phyloP scores from a whole-genome alignment of 2,797 vertebrate genomes.

The Eospalax fontanierii region DNA sequence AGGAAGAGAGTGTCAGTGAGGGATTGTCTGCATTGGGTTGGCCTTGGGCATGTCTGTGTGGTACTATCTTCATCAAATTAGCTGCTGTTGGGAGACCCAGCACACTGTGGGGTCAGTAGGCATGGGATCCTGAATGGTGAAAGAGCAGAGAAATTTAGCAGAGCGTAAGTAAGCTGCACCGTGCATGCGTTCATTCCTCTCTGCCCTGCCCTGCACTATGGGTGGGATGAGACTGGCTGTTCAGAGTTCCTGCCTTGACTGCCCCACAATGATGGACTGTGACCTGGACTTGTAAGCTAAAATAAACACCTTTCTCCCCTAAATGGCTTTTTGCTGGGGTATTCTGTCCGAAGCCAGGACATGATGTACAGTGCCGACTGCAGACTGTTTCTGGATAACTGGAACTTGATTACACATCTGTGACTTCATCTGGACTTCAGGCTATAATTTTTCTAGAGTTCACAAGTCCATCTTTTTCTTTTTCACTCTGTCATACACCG shows the following conservation, averaged over 20 bases:
- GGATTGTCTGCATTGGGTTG: neutral
- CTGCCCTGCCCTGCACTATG: neutral
- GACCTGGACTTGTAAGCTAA: no score
- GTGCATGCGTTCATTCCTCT: neutral
- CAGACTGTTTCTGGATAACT: neutral
- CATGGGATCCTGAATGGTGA: neutral
- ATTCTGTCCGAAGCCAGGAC: neutral
- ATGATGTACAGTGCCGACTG: neutral
- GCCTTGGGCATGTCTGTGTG: neutral
- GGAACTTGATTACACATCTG: neutral
- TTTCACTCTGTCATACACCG: neutral
- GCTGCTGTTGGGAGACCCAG: neutral
- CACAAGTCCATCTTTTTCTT: neutral
- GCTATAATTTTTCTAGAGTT: neutral
- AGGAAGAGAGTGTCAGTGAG: neutral
- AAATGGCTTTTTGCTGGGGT: neutral
- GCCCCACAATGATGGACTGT: no score
- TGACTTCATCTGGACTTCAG: neutral
- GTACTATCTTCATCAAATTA: neutral
- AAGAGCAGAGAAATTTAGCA: no score
- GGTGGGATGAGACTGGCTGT: neutral
- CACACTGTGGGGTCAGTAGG: neutral
- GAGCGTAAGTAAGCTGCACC: neutral
- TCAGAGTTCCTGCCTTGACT: neutral
- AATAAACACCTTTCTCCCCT: neutral